These are phyloP conservation scores for Lepus americanus DNA, from an alignment of 2,113 vertebrate genomes.

Conservation along the genomic window DNA sequence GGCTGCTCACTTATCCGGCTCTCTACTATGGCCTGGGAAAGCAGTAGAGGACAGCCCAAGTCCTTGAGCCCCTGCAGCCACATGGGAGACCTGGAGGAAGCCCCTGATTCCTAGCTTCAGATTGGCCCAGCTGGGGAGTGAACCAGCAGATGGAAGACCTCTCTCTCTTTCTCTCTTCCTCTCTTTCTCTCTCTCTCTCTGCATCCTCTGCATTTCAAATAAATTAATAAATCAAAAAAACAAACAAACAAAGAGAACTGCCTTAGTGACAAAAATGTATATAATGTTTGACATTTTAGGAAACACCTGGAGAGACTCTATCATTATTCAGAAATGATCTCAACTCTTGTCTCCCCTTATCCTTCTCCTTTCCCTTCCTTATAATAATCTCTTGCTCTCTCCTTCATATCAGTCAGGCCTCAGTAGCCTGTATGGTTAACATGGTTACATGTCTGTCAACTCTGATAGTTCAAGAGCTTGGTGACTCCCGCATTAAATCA, in stretches of 20 bases:
- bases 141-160: no score
- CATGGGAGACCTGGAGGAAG: no score
- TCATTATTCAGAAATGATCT: background rate
- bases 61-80: no score
- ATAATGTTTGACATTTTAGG: background rate
- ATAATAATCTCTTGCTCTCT: background rate
- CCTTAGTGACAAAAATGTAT: background rate
- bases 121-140: no score
- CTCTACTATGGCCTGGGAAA: no score
- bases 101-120: no score
- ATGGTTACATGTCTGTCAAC: background rate
- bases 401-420: background rate
- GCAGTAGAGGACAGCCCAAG: no score
- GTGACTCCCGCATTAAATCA: background rate
- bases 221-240: no score
- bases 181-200: no score
- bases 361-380: background rate
- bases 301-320: background rate
- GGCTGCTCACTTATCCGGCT: no score
- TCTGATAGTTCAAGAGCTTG: background rate
- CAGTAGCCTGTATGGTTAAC: background rate
- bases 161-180: no score
- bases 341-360: background rate
- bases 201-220: no score
- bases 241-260: background rate